These are phyloP conservation scores for Tetrao urogallus DNA, from an alignment of 2,113 vertebrate genomes.

Conservation along the genomic window DNA sequence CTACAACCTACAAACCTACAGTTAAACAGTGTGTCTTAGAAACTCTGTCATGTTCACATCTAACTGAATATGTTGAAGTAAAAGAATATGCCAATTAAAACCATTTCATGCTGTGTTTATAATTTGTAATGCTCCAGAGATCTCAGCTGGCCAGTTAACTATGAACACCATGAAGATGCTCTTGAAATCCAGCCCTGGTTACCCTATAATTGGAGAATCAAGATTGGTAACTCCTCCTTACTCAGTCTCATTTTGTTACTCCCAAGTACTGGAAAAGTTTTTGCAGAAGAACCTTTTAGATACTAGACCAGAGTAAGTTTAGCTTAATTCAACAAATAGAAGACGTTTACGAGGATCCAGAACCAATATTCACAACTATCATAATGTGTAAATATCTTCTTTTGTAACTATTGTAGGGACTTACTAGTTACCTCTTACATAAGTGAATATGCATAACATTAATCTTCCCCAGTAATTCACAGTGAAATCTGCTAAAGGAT, in stretches of 20 bases:
- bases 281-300: not conserved
- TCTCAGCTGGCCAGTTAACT: not conserved
- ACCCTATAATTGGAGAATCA: rapidly evolving
- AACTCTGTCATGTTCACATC: rapidly evolving
- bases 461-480: not conserved
- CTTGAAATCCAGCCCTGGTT: not conserved
- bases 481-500: not conserved
- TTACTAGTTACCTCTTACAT: not conserved
- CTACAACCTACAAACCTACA: not conserved
- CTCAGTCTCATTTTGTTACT: rapidly evolving
- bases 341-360: not conserved
- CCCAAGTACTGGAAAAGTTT: not conserved
- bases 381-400: not conserved
- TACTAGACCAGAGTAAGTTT: not conserved
- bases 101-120: not conserved
- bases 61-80: not conserved
- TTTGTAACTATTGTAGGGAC: not conserved
- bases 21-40: not conserved
- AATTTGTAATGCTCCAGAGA: not conserved
- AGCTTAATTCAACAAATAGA: not conserved
- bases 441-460: not conserved
- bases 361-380: not conserved
- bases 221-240: not conserved
- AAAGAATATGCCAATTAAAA: not conserved
- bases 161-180: not conserved